These are phyloP conservation scores for Pteronura brasiliensis DNA, from an alignment of 2,113 vertebrate genomes.

Conservation along the genomic window DNA sequence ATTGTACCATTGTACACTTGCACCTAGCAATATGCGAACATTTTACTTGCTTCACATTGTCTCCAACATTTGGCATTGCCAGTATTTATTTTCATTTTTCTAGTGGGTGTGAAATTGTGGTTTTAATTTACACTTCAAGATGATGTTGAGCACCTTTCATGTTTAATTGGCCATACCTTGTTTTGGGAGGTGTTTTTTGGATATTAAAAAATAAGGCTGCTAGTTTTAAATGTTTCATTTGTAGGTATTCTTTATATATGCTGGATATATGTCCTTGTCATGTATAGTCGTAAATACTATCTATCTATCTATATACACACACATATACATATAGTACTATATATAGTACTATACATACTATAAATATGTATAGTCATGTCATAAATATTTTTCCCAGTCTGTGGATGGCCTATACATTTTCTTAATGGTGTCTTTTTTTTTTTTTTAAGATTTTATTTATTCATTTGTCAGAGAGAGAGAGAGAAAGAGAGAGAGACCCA, in stretches of 20 bases:
- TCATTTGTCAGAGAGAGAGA: too few species aligned
- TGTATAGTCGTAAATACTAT: neutral
- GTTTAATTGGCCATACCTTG: neutral
- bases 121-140: conserved; percentile 28
- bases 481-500: too few species aligned
- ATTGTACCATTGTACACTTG: neutral
- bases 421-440: conserved; percentile 7
- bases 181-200: conserved; percentile 3
- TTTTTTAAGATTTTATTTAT: too few species aligned
- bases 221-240: neutral
- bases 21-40: neutral
- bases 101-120: neutral
- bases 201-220: neutral
- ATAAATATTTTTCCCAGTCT: neutral
- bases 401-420: neutral
- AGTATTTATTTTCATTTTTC: neutral
- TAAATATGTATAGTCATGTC: neutral
- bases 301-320: too few species aligned
- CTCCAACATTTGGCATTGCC: neutral
- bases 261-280: neutral
- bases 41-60: neutral
- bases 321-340: too few species aligned
- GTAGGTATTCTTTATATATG: neutral
- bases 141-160: neutral
- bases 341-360: too few species aligned